Base-by-base conservation (phyloP, 2,113 vertebrate genomes). In the Struthio camelus region DNA sequence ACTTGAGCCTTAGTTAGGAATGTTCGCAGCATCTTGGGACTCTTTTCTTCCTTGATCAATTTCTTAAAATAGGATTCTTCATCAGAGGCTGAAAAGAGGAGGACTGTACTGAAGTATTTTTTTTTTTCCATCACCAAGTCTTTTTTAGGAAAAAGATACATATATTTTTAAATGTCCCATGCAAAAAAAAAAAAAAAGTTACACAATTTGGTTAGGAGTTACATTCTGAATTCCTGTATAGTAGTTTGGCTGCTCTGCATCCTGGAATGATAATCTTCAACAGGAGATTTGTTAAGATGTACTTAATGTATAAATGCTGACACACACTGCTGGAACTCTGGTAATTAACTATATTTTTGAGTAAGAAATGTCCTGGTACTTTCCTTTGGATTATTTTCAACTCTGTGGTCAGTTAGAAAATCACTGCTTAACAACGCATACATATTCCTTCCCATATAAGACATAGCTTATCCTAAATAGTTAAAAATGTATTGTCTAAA, bases 11-110 rank as follows among this genome's bases (percentile, higher is more conserved):
- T 98, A 98, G 97, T 97, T 97, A 98, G 97, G 97, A 98, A 97
- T 97, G 97, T 98, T 98, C 93, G 97, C 97, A 97, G 97, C 97
- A 96, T 98, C 97, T 94, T 97, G 98, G 98, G 96, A 96, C 96
- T 98, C 98, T 98, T 97, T 99, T 98, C 97, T 98, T 98, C 98
- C 98, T 98, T 98, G 98, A 97, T 99, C 99, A 99, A 98, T 99
- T 99, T 98, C 99, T 99, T 98, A 99, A 99, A 98, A 99, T 98
- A 98, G 99, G 99, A 97, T 99, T 99, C 99, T 99, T 99, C 99
- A 99, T 99, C 98, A 99, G 98, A 98, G 99, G 99, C 98, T 99
- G 99, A 98, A 99, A 99, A 99, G 98, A 99, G 98, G 99, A 99
- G 98, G 99, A 99, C 98, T 99, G 95, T 98, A 99, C 99, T 99